Conservation (phyloP, 2,888 invertebrate genomes). For the Rapana venosa region DNA sequence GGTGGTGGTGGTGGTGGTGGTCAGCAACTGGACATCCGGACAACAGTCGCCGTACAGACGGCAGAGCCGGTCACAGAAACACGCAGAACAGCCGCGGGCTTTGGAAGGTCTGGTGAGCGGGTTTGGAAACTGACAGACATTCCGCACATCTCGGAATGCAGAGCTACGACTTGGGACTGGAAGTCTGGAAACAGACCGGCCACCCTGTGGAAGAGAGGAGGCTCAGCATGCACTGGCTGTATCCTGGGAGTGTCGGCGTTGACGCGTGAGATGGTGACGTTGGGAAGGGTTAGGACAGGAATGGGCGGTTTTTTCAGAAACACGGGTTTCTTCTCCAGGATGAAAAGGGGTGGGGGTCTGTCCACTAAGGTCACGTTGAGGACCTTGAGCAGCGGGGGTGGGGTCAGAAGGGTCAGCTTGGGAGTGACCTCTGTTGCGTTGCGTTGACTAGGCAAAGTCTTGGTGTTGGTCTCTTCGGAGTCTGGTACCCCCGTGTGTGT, state of each 20-base stretch:
- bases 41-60: constrained; percentile 32
- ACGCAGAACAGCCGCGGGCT: neutral
- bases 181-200: constrained; percentile 23
- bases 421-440: too few species aligned
- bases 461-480: too few species aligned
- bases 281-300: neutral
- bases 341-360: neutral
- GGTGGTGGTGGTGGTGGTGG: neutral
- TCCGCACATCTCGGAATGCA: constrained; percentile 24
- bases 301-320: neutral
- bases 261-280: too few species aligned
- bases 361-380: neutral
- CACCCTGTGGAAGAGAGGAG: constrained; percentile 6
- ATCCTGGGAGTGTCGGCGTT: too few species aligned
- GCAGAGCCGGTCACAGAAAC: constrained; percentile 37
- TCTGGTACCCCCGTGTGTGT: too few species aligned
- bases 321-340: neutral
- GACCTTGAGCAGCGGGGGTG: neutral
- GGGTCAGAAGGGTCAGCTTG: neutral
- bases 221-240: neutral
- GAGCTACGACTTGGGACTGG: neutral
- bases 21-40: constrained; percentile 28
- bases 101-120: neutral
- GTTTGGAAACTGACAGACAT: neutral
- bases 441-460: too few species aligned